Evolutionary conservation across 2,888 invertebrate genomes (phyloP), one percentile per base, ranked within the genome.

Genomic region (Thecophora atra): DNA sequence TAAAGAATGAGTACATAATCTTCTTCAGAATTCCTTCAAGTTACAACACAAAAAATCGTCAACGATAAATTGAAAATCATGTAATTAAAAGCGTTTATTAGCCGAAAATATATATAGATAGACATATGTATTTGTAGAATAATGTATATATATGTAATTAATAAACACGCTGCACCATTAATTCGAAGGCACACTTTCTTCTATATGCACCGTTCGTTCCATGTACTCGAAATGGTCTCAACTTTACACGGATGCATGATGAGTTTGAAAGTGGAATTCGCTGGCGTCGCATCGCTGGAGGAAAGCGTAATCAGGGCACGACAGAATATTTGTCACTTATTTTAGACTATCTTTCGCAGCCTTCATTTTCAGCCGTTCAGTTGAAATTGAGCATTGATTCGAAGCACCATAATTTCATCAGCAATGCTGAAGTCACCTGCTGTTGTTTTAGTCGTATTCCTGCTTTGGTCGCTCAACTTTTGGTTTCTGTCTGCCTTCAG

Each of bases 261-360:
- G 64, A n/a, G 47, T 47, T 64, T 19, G 64, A 42, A 64, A 64
- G 47, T 47, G 47, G 58, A 64, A 64, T 26, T 47, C 17, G 37
- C 6, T 37, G 37, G 8, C 6, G 47, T 64, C 24, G 24, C 42
- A 44, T 47, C 17, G 21, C 42, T 64, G 24, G 64, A 44, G 28
- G 11, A 47, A 26, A 44, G 21, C 17, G 13, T n/a, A 44, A 64
- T 21, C 47, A 47, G 64, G 47, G 64, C 64, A 47, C 28, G 24
- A 17, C 64, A 6, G 21, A 64, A 3, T 24, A 47, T 47, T 64
- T 64, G 44, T 64, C 64, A 17, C 26, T 64, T 42, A 63, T 13
- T 58, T 58, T 2, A 58, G 28, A 13, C 28, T n/a, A 28, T 2
- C 8, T 24, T 58, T 28, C 13, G 24, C 15, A 15, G 56, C 26